phyloP scores from a whole-genome alignment of 2,797 vertebrate genomes.

The Phataginus tricuspis region DNA sequence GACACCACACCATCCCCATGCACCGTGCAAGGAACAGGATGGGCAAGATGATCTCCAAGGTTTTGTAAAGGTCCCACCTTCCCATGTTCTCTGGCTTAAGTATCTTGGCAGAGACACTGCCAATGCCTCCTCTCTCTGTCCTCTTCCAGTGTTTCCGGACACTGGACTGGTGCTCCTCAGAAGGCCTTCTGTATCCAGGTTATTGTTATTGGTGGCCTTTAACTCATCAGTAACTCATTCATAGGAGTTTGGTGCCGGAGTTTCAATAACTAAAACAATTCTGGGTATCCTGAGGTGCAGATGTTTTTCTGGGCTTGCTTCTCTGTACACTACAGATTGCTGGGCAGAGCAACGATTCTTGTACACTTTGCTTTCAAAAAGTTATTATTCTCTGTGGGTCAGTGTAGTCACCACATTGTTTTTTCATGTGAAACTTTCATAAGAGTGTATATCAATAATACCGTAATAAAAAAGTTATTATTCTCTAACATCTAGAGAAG shows the following conservation, averaged over 20 bases:
- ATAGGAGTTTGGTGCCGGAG: neutral
- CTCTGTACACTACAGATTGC: neutral
- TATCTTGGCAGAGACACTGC: neutral
- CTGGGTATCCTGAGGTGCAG: neutral
- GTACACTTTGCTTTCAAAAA: neutral
- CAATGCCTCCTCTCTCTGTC: neutral
- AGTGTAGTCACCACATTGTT: no score
- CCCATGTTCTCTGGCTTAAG: neutral
- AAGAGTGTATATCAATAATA: no score
- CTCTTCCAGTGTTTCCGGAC: neutral
- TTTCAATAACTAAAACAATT: neutral
- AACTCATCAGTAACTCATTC: neutral
- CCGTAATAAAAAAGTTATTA: neutral
- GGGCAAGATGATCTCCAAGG: neutral
- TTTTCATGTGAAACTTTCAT: no score
- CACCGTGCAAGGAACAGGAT: fast-evolving
- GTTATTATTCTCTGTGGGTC: neutral
- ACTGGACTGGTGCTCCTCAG: neutral
- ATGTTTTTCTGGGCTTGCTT: neutral
- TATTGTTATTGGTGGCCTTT: no score
- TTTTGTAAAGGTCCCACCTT: neutral
- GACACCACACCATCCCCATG: neutral
- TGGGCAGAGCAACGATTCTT: neutral
- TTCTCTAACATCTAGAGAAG: neutral
- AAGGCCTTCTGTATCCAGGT: neutral